Percentiles rank a stretch among this genome's conserved stretches.
These are phyloP conservation scores for Brachionus rotundiformis DNA, from an alignment of 1,140 invertebrate species.

Conservation along the genomic window DNA sequence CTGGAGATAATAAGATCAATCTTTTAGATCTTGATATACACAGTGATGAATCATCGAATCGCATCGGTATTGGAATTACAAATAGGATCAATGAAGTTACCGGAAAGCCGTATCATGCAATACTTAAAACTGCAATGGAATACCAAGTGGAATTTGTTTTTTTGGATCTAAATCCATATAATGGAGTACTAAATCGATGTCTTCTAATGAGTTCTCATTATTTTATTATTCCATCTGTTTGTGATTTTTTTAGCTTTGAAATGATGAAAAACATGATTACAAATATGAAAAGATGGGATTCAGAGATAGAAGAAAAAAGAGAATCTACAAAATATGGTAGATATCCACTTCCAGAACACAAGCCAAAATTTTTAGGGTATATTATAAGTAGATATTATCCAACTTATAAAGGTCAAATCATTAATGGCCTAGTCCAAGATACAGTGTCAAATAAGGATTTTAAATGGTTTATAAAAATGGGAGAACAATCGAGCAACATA, in stretches of 20 bases:
- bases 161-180: neutral
- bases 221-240: neutral
- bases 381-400: slow-evolving; percentile 19
- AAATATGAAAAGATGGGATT: neutral
- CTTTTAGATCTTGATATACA: neutral
- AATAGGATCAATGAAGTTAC: neutral
- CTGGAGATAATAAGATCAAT: neutral
- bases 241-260: neutral
- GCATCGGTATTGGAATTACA: neutral
- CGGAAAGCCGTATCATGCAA: neutral
- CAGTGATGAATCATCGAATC: neutral
- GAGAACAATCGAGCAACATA: neutral
- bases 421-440: neutral
- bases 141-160: slow-evolving; percentile 23
- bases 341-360: neutral
- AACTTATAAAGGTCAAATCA: neutral
- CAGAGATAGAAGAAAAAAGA: neutral
- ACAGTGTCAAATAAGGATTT: neutral
- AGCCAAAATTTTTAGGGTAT: neutral
- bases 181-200: slow-evolving; percentile 29
- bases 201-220: neutral
- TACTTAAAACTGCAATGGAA: neutral
- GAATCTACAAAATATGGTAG: neutral
- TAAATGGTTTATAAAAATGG: neutral
- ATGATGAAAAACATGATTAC: slow-evolving; percentile 5